Evolutionary conservation across 2,888 invertebrate species (phyloP).

Genomic region (Drymonia ruficornis): DNA sequence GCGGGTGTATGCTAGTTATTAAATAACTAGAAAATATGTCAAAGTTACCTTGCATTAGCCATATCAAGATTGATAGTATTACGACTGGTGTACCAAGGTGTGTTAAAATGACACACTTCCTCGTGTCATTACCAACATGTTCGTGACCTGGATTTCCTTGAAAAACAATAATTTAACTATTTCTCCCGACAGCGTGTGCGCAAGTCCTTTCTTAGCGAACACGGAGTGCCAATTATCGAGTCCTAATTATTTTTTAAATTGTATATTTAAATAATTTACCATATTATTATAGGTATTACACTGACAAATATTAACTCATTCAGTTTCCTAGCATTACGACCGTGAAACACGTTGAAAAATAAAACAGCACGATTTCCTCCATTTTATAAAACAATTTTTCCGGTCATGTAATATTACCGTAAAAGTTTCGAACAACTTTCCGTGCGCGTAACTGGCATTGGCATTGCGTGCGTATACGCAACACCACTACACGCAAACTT

Average conservation of each 20-base stretch:
- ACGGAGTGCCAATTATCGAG: no score
- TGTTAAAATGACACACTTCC: not conserved
- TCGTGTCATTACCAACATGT: constrained; percentile 5
- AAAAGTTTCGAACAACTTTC: constrained; percentile 69
- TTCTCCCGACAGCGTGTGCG: no score
- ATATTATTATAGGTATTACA: no score
- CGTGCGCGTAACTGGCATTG: constrained; percentile 77
- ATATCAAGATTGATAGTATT: not conserved
- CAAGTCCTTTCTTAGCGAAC: no score
- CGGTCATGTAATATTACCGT: constrained; percentile 77
- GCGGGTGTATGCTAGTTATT: no score
- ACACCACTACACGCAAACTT: constrained; percentile 53
- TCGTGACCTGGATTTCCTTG: no score
- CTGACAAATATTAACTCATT: not conserved
- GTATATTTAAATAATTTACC: no score
- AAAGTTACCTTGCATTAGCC: no score
- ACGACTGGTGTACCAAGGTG: not conserved
- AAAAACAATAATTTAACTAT: no score
- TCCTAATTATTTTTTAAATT: no score
- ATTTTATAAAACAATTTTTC: constrained; percentile 63
- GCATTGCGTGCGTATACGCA: constrained; percentile 83
- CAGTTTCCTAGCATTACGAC: constrained; percentile 32
- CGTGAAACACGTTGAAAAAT: constrained; percentile 19
- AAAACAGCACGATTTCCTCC: constrained; percentile 50
- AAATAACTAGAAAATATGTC: no score